A percentile compares a stretch with the other conserved stretches of the same genome.
These are phyloP conservation scores for Coilia nasus DNA, from an alignment of 2,797 vertebrate species.

Conservation along the genomic window DNA sequence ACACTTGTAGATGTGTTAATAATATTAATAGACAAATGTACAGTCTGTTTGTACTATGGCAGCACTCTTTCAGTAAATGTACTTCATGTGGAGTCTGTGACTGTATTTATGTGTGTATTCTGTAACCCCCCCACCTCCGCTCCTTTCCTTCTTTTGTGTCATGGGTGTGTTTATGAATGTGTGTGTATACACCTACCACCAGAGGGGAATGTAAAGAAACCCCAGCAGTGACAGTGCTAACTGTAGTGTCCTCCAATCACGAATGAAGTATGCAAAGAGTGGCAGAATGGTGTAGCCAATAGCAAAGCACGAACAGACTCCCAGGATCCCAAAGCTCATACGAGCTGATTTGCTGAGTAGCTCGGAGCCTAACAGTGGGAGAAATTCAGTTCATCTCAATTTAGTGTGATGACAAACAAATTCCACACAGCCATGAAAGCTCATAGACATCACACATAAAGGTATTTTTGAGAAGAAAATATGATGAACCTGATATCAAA, in stretches of 20 bases:
- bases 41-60: too few species aligned
- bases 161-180: not conserved
- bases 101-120: too few species aligned
- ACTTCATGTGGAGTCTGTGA: too few species aligned
- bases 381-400: not conserved
- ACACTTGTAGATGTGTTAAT: too few species aligned
- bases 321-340: constrained; percentile 73
- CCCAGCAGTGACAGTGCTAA: constrained; percentile 72
- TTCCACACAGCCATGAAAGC: not conserved
- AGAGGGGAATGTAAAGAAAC: constrained; percentile 69
- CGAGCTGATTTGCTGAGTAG: constrained; percentile 77
- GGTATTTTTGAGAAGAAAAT: too few species aligned
- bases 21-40: too few species aligned
- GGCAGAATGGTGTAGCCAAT: constrained; percentile 79
- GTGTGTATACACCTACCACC: constrained; percentile 69
- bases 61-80: too few species aligned
- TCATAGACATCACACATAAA: not conserved
- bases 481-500: not conserved
- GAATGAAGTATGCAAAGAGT: constrained; percentile 75
- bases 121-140: too few species aligned
- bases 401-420: not conserved
- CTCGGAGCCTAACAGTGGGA: constrained; percentile 71
- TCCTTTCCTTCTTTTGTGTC: too few species aligned
- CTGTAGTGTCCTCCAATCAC: constrained; percentile 77
- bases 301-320: constrained; percentile 75